Percentiles rank a stretch among this genome's conserved stretches.
Conservation (phyloP, 2,888 invertebrate genomes). For the Cistogaster globosa region DNA sequence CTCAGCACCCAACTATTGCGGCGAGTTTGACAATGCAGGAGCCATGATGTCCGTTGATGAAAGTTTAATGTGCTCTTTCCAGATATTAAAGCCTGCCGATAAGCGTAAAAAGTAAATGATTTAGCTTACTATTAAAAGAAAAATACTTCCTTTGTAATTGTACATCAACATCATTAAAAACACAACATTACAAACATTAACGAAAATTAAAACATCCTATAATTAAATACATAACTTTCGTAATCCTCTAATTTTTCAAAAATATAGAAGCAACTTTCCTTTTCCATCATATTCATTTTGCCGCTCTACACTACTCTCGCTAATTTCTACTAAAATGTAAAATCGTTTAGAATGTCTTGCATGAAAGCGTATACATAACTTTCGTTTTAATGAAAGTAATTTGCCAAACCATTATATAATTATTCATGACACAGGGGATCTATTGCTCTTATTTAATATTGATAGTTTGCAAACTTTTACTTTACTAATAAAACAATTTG, state of each 20-base stretch:
- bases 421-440: constrained; percentile 25
- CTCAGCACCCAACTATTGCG: constrained; percentile 97
- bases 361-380: constrained; percentile 21
- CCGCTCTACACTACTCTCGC: not conserved
- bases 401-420: constrained; percentile 42
- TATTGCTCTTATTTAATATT: not conserved
- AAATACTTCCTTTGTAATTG: constrained; percentile 60
- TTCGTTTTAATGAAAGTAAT: constrained; percentile 16
- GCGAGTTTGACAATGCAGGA: constrained; percentile 93
- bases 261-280: not conserved
- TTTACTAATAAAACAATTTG: not conserved
- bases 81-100: constrained; percentile 98
- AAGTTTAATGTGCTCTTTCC: constrained; percentile 99
- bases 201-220: constrained; percentile 59
- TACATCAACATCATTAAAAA: constrained; percentile 64
- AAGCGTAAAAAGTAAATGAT: constrained; percentile 90
- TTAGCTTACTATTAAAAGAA: constrained; percentile 59
- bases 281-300: not conserved
- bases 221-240: constrained; percentile 3
- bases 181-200: constrained; percentile 41
- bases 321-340: not conserved
- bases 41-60: constrained; percentile 99
- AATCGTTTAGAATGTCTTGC: constrained; percentile 8
- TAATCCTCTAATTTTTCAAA: constrained; percentile 22
- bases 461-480: constrained; percentile 3